These are phyloP conservation scores for Zaprionus ghesquierei DNA, from an alignment of 1,140 invertebrate species.

Conservation along the genomic window DNA sequence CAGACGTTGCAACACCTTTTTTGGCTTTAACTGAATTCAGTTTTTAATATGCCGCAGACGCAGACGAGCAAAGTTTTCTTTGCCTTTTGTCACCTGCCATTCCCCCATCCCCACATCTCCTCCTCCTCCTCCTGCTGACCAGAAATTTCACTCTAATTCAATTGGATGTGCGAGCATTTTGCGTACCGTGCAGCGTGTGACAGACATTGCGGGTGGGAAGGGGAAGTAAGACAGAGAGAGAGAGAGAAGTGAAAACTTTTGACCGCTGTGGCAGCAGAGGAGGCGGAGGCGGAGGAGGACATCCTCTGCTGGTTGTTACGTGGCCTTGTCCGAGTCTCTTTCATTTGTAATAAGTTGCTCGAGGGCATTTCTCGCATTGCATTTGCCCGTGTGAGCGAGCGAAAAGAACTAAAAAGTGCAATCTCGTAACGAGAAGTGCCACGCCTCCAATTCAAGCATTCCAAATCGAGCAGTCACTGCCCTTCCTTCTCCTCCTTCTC, in stretches of 20 bases:
- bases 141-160: slow-evolving; percentile 58
- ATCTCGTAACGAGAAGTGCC: background rate
- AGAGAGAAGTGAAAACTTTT: slow-evolving; percentile 31
- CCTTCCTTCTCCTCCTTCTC: background rate
- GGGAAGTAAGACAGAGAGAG: background rate
- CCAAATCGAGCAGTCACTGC: background rate
- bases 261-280: background rate
- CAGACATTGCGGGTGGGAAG: background rate
- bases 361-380: slow-evolving; percentile 21
- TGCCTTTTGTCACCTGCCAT: slow-evolving; percentile 15
- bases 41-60: slow-evolving; percentile 30
- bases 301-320: background rate
- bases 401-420: slow-evolving; percentile 15
- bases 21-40: slow-evolving; percentile 25
- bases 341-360: slow-evolving; percentile 39
- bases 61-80: slow-evolving; percentile 10
- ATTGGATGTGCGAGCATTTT: slow-evolving; percentile 46
- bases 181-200: slow-evolving; percentile 8
- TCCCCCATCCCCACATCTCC: background rate
- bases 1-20: slow-evolving; percentile 22
- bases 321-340: slow-evolving; percentile 39
- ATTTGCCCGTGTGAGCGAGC: background rate
- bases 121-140: background rate
- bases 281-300: background rate
- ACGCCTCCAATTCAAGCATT: slow-evolving; percentile 5